These are phyloP conservation scores for Tinea semifulvella DNA, from an alignment of 2,888 invertebrate species.

Conservation along the genomic window DNA sequence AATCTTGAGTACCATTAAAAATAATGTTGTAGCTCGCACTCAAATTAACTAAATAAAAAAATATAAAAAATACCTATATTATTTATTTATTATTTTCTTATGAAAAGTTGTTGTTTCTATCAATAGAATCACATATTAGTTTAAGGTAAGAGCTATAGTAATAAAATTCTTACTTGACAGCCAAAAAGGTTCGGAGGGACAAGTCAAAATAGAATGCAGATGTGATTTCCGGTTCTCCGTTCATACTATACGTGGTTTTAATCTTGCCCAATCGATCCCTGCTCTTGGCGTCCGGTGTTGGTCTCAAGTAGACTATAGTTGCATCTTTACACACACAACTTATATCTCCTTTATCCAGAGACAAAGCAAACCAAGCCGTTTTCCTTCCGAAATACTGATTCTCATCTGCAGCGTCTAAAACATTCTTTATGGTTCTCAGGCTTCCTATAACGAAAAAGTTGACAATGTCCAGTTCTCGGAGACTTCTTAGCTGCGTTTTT, in stretches of 20 bases:
- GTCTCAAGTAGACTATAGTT: conserved; percentile 78
- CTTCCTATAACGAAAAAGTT: conserved; percentile 89
- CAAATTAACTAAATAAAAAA: too few species aligned
- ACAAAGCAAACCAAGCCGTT: conserved; percentile 88
- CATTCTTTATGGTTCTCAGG: conserved; percentile 73
- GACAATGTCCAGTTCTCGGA: conserved; percentile 84
- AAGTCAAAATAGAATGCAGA: conserved; percentile 91
- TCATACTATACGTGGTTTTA: conserved; percentile 76
- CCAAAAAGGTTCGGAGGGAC: conserved; percentile 74
- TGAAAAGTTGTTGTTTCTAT: too few species aligned
- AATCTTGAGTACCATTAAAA: too few species aligned
- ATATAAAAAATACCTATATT: too few species aligned
- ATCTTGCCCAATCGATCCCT: conserved; percentile 76
- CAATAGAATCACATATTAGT: too few species aligned
- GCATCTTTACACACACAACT: conserved; percentile 81
- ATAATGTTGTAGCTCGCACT: too few species aligned
- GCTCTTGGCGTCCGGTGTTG: conserved; percentile 72
- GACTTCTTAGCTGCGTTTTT: conserved; percentile 73
- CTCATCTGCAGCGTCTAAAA: conserved; percentile 75
- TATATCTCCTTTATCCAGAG: conserved; percentile 77
- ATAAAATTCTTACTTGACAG: conserved; percentile 70
- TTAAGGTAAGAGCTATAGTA: conserved; percentile 11
- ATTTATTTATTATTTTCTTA: too few species aligned
- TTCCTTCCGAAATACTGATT: conserved; percentile 83
- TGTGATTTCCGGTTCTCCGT: conserved; percentile 76